A percentile compares a stretch with the other conserved stretches of the same genome.
phyloP scores from a whole-genome alignment of 2,797 vertebrate genomes.

The Amblyopsis hoosieri region DNA sequence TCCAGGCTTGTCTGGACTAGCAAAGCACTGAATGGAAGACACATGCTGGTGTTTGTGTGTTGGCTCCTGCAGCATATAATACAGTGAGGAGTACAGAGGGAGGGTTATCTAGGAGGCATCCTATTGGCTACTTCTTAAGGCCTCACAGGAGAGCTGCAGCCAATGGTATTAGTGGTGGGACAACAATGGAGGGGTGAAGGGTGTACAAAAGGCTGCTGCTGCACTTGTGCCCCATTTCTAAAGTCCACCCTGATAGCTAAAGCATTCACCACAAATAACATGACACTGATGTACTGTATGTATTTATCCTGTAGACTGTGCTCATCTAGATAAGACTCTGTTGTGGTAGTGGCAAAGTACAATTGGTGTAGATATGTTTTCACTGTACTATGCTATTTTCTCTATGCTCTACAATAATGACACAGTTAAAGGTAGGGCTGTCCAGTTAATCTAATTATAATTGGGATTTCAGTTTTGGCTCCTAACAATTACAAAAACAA shows the following conservation, averaged over 20 bases:
- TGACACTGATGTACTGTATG: constrained; percentile 1
- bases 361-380: too few relatives aligned
- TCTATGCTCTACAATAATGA: too few relatives aligned
- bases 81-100: constrained; percentile 34
- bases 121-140: constrained; percentile 57
- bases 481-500: too few relatives aligned
- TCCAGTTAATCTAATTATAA: too few relatives aligned
- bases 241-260: constrained; percentile 72
- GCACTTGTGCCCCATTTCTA: constrained; percentile 34
- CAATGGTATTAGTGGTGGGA: constrained; percentile 51
- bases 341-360: background rate
- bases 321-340: background rate
- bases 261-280: background rate
- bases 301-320: background rate
- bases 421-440: too few relatives aligned
- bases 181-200: constrained; percentile 32
- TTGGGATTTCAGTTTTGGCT: too few relatives aligned
- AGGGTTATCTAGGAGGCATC: constrained; percentile 36
- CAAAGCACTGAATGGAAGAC: too few relatives aligned
- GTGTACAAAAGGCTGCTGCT: constrained; percentile 13
- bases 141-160: constrained; percentile 11
- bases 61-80: constrained; percentile 7
- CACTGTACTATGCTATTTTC: too few relatives aligned
- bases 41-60: constrained; percentile 13
- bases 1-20: too few relatives aligned